A percentile compares a stretch with the other conserved stretches of the same genome.
These are phyloP conservation scores for Drosophila paranaensis DNA, from an alignment of 2,888 invertebrate genomes.

Conservation along the genomic window DNA sequence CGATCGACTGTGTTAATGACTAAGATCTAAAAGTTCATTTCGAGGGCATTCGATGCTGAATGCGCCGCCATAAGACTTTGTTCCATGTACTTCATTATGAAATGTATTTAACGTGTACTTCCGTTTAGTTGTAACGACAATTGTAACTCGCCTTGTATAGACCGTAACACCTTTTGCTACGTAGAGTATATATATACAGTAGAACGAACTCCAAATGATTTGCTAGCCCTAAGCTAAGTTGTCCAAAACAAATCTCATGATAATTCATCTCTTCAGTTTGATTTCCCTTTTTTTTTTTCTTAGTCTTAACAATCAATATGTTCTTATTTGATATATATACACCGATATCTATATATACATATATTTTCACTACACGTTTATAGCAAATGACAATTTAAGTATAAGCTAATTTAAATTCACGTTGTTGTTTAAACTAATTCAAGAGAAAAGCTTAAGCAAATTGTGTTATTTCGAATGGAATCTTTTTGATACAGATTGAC, in stretches of 20 bases:
- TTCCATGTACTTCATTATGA: slow-evolving; percentile 62
- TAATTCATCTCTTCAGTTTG: slow-evolving; percentile 4
- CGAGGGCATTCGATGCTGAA: slow-evolving; percentile 9
- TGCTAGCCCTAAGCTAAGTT: slow-evolving; percentile 34
- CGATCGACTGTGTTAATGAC: slow-evolving; percentile 38
- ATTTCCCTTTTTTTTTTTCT: neutral
- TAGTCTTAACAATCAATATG: neutral
- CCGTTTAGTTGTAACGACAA: slow-evolving; percentile 39
- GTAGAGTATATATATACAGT: neutral
- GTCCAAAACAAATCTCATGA: slow-evolving; percentile 28
- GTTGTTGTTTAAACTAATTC: slow-evolving; percentile 19
- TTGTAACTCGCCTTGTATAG: slow-evolving; percentile 42
- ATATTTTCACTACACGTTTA: neutral
- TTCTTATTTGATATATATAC: neutral
- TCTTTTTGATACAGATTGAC: neutral
- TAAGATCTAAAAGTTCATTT: slow-evolving; percentile 8
- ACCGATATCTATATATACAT: neutral
- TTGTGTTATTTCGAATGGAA: neutral
- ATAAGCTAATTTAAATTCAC: slow-evolving; percentile 16
- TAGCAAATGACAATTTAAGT: slow-evolving; percentile 17
- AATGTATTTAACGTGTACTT: slow-evolving; percentile 20
- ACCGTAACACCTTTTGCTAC: slow-evolving; percentile 22
- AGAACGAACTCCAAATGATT: slow-evolving; percentile 14
- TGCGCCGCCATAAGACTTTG: slow-evolving; percentile 67
- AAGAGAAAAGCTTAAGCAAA: neutral